phyloP scores from a whole-genome alignment of 2,888 invertebrate species.

The Phrixothrix hirtus region DNA sequence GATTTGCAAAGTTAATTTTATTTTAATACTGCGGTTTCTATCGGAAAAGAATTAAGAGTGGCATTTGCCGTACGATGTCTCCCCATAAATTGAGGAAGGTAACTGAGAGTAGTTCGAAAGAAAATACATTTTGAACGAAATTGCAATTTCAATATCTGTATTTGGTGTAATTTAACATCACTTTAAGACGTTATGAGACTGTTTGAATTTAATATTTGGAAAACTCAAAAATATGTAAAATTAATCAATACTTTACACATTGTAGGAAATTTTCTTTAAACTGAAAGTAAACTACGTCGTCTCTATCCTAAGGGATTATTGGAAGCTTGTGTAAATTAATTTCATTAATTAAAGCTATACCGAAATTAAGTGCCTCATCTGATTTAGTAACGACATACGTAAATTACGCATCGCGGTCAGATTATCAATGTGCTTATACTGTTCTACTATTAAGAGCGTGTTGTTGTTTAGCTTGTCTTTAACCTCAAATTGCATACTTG shows the following conservation, averaged over 20 bases:
- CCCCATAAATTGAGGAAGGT: constrained; percentile 31
- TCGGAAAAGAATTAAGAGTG: constrained; percentile 42
- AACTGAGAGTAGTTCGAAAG: constrained; percentile 17
- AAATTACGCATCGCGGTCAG: constrained; percentile 9
- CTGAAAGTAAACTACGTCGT: constrained; percentile 18
- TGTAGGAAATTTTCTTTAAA: neutral
- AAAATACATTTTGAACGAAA: constrained; percentile 18
- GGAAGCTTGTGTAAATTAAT: constrained; percentile 47
- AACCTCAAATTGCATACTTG: constrained; percentile 28
- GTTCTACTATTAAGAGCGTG: constrained; percentile 4
- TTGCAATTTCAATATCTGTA: constrained; percentile 7
- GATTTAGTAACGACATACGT: constrained; percentile 30
- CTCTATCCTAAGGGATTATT: constrained; percentile 40
- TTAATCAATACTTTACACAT: too few relatives aligned
- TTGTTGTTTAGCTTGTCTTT: constrained; percentile 16
- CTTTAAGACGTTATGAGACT: too few relatives aligned
- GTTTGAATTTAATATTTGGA: too few relatives aligned
- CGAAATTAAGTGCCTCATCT: constrained; percentile 41
- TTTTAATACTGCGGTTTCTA: constrained; percentile 40
- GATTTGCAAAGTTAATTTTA: constrained; percentile 38
- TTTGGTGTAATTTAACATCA: neutral
- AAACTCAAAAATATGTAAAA: too few relatives aligned
- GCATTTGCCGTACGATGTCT: constrained; percentile 32
- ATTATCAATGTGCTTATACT: constrained; percentile 9
- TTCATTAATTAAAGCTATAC: constrained; percentile 46